Evolutionary conservation across 92 coral and sea anemone species (phyloP).

Genomic region (Paragorgia papillata): DNA sequence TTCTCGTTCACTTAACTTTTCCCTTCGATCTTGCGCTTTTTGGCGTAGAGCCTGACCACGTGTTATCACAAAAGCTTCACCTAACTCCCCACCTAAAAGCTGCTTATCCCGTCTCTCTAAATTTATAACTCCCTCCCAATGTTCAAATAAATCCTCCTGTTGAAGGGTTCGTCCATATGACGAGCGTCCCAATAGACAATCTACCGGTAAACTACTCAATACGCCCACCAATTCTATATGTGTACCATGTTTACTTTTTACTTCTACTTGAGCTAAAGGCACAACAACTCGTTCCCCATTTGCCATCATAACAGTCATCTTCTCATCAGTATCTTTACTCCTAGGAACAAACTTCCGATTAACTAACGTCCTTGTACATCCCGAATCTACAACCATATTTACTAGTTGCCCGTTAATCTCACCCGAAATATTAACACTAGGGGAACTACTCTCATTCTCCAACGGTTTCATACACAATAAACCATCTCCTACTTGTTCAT

Average conservation of each 20-base stretch:
- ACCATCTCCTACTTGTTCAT: conserved; percentile 30
- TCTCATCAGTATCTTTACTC: conserved; percentile 45
- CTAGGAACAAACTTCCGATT: conserved; percentile 31
- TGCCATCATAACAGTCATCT: conserved; percentile 49
- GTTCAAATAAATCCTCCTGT: conserved; percentile 29
- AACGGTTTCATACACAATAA: conserved; percentile 43
- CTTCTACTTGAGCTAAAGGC: conserved; percentile 54
- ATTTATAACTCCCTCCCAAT: neutral
- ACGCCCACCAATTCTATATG: conserved; percentile 56
- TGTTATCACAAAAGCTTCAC: neutral
- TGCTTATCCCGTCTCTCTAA: neutral
- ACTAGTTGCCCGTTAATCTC: conserved; percentile 30
- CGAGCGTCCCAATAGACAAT: conserved; percentile 61
- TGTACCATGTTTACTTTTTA: conserved; percentile 31
- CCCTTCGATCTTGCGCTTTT: conserved; percentile 21
- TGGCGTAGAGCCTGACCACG: conserved; percentile 8
- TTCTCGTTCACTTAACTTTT: no score
- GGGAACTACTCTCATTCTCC: neutral
- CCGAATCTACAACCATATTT: conserved; percentile 57
- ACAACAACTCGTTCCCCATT: conserved; percentile 51
- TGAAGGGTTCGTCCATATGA: conserved; percentile 44
- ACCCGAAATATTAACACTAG: conserved; percentile 11
- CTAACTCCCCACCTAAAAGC: no score
- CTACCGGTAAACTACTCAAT: no score
- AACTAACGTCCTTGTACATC: conserved; percentile 58